Base-by-base conservation (phyloP, 2,888 invertebrate species). In the Pyrochroa serraticornis region DNA sequence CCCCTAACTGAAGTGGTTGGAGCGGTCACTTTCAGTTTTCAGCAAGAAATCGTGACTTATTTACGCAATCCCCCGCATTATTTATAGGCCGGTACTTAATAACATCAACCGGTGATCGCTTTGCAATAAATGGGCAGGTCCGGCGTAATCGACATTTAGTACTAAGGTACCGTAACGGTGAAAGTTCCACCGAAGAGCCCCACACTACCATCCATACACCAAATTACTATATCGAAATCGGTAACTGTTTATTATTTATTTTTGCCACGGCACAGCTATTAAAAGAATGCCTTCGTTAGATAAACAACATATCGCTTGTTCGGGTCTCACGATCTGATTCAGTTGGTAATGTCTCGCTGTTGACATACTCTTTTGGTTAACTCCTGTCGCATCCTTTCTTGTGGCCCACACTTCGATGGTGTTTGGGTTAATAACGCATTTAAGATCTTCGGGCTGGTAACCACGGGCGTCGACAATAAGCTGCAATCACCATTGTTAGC, bases 401-500 rank as follows among this genome's bases (percentile, higher is more conserved):
- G 59, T 35, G 0, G 62, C 57, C 7, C 31, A 41, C n/a, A 57
- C 42, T 33, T 62, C 63, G 6, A 62, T 46, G 7, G 49, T 34
- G 12, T 59, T 61, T 1, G 47, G 12, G 7, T 42, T 50, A 30
- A 67, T 46, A 7, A 46, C 36, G 36, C 67, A 67, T 31, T 53
- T 62, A 3, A 67, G 13, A 30, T 67, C 63, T 51, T 64, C 56
- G 7, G 67, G 63, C 33, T 30, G 51, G 33, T 59, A 67, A n/a
- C 65, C 65, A 12, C 65, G 52, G 7, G 60, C 54, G 39, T 67
- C 67, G 8, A 67, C 58, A 35, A 67, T 39, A n/a, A 67, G 52
- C 67, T 67, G 41, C 8, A 55, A 54, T 7, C 5, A 7, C 6
- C 8, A 22, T 47, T 13, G 7, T 46, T 33, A 5, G 14, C 2